phyloP scores from a whole-genome alignment of 2,888 invertebrate genomes.

The Autographa pulchrina region DNA sequence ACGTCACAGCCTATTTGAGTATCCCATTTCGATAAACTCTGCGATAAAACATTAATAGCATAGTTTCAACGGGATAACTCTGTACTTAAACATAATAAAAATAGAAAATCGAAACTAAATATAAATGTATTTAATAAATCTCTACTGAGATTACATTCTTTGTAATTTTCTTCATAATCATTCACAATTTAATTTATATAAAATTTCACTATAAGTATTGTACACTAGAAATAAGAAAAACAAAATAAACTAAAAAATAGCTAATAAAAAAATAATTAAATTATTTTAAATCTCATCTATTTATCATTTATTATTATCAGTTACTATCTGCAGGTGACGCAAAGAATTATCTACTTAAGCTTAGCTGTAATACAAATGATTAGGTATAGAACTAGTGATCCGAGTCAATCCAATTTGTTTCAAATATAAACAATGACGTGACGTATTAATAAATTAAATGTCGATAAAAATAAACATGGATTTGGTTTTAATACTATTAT shows the following conservation, averaged over 20 bases:
- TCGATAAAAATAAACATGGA: no score
- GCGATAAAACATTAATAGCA: background rate
- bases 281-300: background rate
- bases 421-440: background rate
- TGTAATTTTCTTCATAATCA: no score
- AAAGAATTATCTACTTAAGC: conserved; percentile 29
- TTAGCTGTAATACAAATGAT: background rate
- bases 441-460: background rate
- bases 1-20: background rate
- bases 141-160: no score
- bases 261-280: no score
- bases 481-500: no score
- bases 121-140: background rate
- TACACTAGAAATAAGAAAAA: no score
- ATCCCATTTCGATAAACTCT: background rate
- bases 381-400: background rate
- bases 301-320: background rate
- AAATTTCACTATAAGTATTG: no score
- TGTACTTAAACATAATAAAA: background rate
- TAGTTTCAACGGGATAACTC: background rate
- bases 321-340: conserved; percentile 13
- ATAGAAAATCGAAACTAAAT: background rate
- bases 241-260: no score
- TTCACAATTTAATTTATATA: no score
- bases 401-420: background rate